Evolutionary conservation across 2,888 invertebrate genomes (phyloP).

Genomic region (Oeneis ivallda): DNA sequence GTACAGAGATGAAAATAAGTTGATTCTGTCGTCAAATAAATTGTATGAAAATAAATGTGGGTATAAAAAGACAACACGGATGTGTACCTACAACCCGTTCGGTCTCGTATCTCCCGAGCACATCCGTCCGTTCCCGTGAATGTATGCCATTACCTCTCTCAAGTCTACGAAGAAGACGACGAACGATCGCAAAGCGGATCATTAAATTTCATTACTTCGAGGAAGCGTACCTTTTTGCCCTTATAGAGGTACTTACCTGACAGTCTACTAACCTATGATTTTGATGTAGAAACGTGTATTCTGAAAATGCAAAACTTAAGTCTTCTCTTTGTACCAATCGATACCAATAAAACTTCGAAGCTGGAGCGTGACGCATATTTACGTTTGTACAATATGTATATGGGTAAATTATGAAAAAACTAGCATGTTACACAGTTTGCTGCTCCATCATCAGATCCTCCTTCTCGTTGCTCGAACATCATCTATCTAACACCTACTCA

Average conservation of each 20-base stretch:
- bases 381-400: too few species aligned
- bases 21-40: background rate
- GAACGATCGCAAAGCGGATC: conserved; percentile 3
- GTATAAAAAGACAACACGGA: background rate
- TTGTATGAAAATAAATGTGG: background rate
- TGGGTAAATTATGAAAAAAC: too few species aligned
- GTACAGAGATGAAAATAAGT: background rate
- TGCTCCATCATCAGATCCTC: too few species aligned
- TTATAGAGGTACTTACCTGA: background rate
- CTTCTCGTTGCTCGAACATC: too few species aligned
- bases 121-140: background rate
- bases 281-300: too few species aligned
- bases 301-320: too few species aligned
- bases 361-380: too few species aligned
- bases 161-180: background rate
- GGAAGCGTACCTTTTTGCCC: background rate
- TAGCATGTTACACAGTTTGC: too few species aligned
- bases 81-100: background rate
- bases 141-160: background rate
- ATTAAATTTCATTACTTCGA: conserved; percentile 5
- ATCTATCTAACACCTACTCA: too few species aligned
- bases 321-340: too few species aligned
- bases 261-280: too few species aligned
- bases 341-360: too few species aligned
- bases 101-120: background rate